Evolutionary conservation across 2,113 vertebrate genomes (phyloP).

Genomic region (Solenodon paradoxus): DNA sequence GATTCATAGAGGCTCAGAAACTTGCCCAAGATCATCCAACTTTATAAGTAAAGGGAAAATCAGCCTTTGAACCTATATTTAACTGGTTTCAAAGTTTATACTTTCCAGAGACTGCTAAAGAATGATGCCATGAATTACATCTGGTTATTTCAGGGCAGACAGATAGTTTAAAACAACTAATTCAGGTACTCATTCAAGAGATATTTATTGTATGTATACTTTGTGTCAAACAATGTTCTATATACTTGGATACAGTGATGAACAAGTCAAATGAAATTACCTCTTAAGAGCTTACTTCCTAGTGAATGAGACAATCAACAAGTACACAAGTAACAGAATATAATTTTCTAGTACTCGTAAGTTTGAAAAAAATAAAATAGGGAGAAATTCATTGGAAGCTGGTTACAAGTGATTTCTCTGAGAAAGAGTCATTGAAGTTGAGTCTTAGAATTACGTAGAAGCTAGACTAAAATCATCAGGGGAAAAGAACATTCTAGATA

Average conservation of each 20-base stretch:
- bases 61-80: not conserved
- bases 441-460: not conserved
- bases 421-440: not conserved
- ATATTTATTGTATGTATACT: constrained; percentile 11
- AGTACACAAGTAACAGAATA: not conserved
- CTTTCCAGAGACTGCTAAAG: not conserved
- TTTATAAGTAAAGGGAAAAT: constrained; percentile 1
- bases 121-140: not conserved
- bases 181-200: not conserved
- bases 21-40: not conserved
- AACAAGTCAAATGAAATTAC: not conserved
- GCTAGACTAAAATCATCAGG: not conserved
- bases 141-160: not conserved
- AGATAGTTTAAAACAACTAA: not conserved
- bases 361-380: constrained; percentile 17
- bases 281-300: not conserved
- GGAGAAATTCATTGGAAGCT: not conserved
- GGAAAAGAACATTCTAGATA: not conserved
- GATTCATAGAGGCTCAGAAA: constrained; percentile 7
- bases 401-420: not conserved
- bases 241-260: not conserved
- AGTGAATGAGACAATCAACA: not conserved
- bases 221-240: not conserved
- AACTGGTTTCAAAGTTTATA: not conserved
- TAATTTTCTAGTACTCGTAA: constrained; percentile 4